Evolutionary conservation across 2,888 invertebrate species (phyloP).

Genomic region (Colostygia pectinataria): DNA sequence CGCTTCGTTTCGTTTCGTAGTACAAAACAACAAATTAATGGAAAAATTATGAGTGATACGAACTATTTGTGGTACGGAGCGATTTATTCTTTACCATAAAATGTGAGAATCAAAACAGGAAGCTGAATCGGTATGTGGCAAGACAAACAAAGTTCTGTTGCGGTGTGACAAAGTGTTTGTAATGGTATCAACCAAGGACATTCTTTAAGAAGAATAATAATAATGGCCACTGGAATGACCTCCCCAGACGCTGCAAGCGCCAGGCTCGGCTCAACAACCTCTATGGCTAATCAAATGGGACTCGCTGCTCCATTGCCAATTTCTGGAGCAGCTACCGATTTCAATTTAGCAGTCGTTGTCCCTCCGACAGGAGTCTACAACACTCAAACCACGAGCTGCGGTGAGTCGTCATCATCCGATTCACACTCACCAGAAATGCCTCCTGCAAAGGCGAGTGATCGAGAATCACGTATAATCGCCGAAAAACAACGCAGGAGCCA

Average conservation of each 20-base stretch:
- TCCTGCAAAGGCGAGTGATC: slow-evolving; percentile 84
- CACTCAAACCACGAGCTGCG: slow-evolving; percentile 50
- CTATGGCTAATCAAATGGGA: slow-evolving; percentile 52
- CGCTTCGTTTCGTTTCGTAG: too few species aligned
- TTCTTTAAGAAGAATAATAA: slow-evolving; percentile 42
- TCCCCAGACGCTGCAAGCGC: slow-evolving; percentile 56
- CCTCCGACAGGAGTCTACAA: slow-evolving; percentile 48
- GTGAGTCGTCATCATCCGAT: slow-evolving; percentile 71
- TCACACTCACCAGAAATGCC: slow-evolving; percentile 70
- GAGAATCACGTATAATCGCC: slow-evolving; percentile 93
- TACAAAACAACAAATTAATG: too few species aligned
- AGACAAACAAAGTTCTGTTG: slow-evolving; percentile 7
- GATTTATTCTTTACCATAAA: not conserved
- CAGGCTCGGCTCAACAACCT: slow-evolving; percentile 54
- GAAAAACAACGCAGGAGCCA: slow-evolving; percentile 96
- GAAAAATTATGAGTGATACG: not conserved
- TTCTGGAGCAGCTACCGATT: slow-evolving; percentile 46
- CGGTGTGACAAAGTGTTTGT: slow-evolving; percentile 36
- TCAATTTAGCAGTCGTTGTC: slow-evolving; percentile 55
- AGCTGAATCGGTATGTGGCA: slow-evolving; percentile 2
- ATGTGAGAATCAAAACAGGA: not conserved
- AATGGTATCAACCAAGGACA: slow-evolving; percentile 53
- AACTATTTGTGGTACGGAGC: not conserved
- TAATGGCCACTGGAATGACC: slow-evolving; percentile 52
- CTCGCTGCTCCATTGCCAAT: slow-evolving; percentile 26